phyloP scores from a whole-genome alignment of 37 sponge, comb jelly and placozoan genomes.

The Spongilla lacustris region DNA sequence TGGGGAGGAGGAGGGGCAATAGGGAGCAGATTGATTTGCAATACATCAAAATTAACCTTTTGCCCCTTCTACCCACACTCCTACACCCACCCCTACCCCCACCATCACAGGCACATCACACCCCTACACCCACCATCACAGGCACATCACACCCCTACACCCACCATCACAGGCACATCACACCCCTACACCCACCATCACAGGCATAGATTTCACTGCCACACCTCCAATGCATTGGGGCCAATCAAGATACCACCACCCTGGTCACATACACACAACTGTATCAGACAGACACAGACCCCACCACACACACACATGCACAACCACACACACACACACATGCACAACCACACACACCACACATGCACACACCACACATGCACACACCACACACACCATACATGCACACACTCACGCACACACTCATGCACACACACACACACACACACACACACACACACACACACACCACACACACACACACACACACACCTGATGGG shows the following conservation, averaged over 20 bases:
- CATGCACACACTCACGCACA: constrained; percentile 24
- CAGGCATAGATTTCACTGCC: no score
- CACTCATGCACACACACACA: constrained; percentile 6
- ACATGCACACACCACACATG: no score
- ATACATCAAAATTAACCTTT: no score
- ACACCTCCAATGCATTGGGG: no score
- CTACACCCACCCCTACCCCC: no score
- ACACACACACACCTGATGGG: constrained; percentile 79
- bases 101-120: not conserved
- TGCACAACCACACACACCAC: constrained; percentile 32
- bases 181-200: not conserved
- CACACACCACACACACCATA: no score
- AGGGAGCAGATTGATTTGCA: not conserved
- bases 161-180: not conserved
- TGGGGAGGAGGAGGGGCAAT: not conserved
- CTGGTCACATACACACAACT: constrained; percentile 21
- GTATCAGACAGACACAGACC: constrained; percentile 22
- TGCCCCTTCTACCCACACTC: no score
- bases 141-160: constrained; percentile 6
- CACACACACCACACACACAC: not conserved
- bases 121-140: constrained; percentile 1
- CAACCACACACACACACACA: constrained; percentile 7
- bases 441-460: not conserved
- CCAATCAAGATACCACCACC: no score
- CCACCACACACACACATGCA: constrained; percentile 12